Conservation (phyloP, 2,797 vertebrate species). For the Salarias fasciatus region DNA sequence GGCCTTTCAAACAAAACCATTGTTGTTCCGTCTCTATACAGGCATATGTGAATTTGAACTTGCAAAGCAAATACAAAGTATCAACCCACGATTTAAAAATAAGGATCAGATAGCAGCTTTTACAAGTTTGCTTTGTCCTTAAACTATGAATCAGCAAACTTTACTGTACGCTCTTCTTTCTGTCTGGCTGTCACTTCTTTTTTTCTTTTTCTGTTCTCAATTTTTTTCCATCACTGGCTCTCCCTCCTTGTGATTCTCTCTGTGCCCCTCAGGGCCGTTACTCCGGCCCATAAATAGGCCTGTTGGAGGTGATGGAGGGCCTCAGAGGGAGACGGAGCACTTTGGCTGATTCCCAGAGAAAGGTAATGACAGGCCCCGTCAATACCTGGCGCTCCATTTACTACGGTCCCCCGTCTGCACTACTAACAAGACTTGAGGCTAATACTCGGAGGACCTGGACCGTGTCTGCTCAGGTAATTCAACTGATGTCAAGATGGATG, state of each 20-base stretch:
- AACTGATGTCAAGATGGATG: constrained; percentile 66
- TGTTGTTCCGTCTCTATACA: too few species aligned
- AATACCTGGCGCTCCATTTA: constrained; percentile 73
- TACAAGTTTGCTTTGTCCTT: too few species aligned
- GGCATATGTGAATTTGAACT: too few species aligned
- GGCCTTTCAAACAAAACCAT: too few species aligned
- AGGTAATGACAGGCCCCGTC: constrained; percentile 78
- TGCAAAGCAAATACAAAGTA: too few species aligned
- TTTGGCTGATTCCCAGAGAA: constrained; percentile 75
- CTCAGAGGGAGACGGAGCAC: constrained; percentile 67
- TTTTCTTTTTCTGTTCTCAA: constrained; percentile 27
- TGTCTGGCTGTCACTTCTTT: constrained; percentile 46
- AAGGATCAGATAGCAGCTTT: too few species aligned
- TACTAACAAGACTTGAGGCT: constrained; percentile 73
- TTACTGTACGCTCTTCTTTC: constrained; percentile 15
- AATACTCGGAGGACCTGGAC: constrained; percentile 58
- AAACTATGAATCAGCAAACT: constrained; percentile 20
- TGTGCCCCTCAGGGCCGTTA: constrained; percentile 43
- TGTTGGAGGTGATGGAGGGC: constrained; percentile 70
- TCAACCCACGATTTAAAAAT: too few species aligned
- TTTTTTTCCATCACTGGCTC: constrained; percentile 24
- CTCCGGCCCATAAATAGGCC: constrained; percentile 70
- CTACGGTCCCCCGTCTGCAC: constrained; percentile 48
- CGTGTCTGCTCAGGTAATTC: constrained; percentile 68
- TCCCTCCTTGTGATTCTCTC: background rate